These are phyloP conservation scores for Antennarius striatus DNA, from an alignment of 2,113 vertebrate genomes.

Conservation along the genomic window DNA sequence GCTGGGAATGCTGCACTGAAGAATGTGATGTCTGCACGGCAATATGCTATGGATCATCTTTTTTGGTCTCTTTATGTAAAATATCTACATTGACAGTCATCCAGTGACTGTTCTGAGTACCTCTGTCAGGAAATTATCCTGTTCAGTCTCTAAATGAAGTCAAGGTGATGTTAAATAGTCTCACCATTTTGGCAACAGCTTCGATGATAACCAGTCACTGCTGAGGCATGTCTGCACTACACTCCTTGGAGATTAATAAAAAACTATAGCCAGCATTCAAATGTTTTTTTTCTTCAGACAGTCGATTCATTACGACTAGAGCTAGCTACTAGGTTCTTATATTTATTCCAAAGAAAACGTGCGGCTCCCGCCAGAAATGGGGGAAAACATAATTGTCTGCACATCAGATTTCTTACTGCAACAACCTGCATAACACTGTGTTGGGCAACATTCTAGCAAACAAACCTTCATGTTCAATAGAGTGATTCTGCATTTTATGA, in stretches of 20 bases:
- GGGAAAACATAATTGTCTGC: slow-evolving; percentile 1
- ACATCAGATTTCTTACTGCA: slow-evolving; percentile 29
- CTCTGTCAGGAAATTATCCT: slow-evolving; percentile 28
- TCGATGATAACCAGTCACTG: slow-evolving; percentile 32
- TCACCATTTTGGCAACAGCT: slow-evolving; percentile 16
- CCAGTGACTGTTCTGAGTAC: slow-evolving; percentile 1
- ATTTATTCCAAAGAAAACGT: slow-evolving; percentile 50
- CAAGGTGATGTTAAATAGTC: slow-evolving; percentile 18
- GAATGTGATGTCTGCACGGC: slow-evolving; percentile 29
- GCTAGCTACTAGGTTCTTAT: slow-evolving; percentile 30
- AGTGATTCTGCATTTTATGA: slow-evolving; percentile 15
- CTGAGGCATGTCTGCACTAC: slow-evolving; percentile 26
- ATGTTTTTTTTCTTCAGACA: slow-evolving; percentile 21
- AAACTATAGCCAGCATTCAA: slow-evolving; percentile 16
- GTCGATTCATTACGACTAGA: slow-evolving; percentile 27
- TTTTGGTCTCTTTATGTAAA: slow-evolving; percentile 1
- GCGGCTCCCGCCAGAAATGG: slow-evolving; percentile 36
- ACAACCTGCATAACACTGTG: slow-evolving; percentile 23
- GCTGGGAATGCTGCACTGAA: slow-evolving; percentile 32
- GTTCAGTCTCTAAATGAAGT: slow-evolving; percentile 13
- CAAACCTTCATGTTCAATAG: slow-evolving; percentile 7
- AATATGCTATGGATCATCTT: slow-evolving; percentile 15
- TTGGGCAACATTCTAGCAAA: slow-evolving; percentile 2
- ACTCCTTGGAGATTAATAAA: slow-evolving; percentile 36
- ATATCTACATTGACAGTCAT: background rate